These are phyloP conservation scores for Pogonocherus hispidulus DNA, from an alignment of 2,888 invertebrate genomes.

Conservation along the genomic window DNA sequence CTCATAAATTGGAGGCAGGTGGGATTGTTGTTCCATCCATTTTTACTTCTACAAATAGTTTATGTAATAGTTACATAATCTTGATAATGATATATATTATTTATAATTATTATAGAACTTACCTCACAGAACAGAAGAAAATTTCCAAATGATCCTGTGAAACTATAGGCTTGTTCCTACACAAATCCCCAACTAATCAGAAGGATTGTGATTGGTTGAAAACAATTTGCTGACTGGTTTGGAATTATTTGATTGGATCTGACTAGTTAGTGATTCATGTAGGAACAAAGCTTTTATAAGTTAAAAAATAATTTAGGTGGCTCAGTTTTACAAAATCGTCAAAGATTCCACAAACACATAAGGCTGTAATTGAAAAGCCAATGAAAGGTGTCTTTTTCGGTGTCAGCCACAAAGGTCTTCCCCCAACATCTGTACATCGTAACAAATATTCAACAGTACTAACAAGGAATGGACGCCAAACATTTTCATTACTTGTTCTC, in stretches of 20 bases:
- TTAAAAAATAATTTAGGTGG: conserved; percentile 32
- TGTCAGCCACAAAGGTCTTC: too few species aligned
- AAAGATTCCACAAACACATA: conserved; percentile 34
- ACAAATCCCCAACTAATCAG: too few species aligned
- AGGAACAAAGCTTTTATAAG: too few species aligned
- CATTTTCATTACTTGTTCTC: conserved; percentile 16
- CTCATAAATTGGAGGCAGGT: conserved; percentile 32
- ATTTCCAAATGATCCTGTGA: conserved; percentile 39
- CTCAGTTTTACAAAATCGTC: conserved; percentile 27
- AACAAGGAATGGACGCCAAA: conserved; percentile 25
- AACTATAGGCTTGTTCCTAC: too few species aligned
- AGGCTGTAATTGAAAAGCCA: conserved; percentile 11
- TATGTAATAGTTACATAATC: background rate
- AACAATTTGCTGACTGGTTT: too few species aligned
- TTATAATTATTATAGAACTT: conserved; percentile 6
- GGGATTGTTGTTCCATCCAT: conserved; percentile 41
- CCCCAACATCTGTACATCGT: conserved; percentile 18
- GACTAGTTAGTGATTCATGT: too few species aligned
- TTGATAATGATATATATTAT: background rate
- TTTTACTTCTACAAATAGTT: conserved; percentile 29
- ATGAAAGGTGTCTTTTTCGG: too few species aligned
- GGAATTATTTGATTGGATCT: too few species aligned
- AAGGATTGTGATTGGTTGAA: too few species aligned
- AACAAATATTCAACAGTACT: conserved; percentile 21
- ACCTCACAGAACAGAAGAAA: conserved; percentile 39